Evolutionary conservation across 2,888 invertebrate genomes (phyloP).

Genomic region (Xestia rhomboidea): DNA sequence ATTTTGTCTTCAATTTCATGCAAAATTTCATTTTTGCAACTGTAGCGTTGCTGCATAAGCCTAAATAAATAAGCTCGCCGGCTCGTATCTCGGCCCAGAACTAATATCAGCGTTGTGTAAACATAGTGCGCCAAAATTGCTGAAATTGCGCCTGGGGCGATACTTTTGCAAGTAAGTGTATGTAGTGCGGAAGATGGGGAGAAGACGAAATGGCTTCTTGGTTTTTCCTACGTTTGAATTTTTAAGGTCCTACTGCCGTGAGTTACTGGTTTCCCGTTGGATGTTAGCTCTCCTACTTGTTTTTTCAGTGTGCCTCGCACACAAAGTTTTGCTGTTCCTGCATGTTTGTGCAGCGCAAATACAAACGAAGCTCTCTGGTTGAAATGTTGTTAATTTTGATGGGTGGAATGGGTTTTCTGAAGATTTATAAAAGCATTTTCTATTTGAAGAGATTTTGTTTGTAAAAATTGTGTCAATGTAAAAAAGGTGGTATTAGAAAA

Average conservation of each 20-base stretch:
- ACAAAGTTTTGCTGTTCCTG: conserved; percentile 24
- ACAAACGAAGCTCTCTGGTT: neutral
- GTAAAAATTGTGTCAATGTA: too few relatives aligned
- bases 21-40: conserved; percentile 68
- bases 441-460: neutral
- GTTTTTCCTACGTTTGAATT: conserved; percentile 71
- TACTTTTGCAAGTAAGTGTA: conserved; percentile 73
- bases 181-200: conserved; percentile 43
- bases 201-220: conserved; percentile 63
- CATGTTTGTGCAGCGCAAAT: conserved; percentile 37
- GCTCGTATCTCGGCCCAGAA: conserved; percentile 72
- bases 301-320: conserved; percentile 48
- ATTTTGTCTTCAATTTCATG: conserved; percentile 52
- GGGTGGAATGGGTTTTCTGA: neutral
- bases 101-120: conserved; percentile 79
- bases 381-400: conserved; percentile 38
- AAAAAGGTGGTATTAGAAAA: too few relatives aligned
- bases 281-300: conserved; percentile 30
- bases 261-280: conserved; percentile 49
- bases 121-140: conserved; percentile 76
- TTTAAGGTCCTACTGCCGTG: conserved; percentile 61
- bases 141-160: conserved; percentile 71
- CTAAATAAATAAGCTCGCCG: conserved; percentile 74
- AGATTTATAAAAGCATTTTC: neutral
- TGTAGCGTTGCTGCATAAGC: conserved; percentile 65